phyloP scores from a whole-genome alignment of 1,140 invertebrate genomes.

The Lucilia cuprina region DNA sequence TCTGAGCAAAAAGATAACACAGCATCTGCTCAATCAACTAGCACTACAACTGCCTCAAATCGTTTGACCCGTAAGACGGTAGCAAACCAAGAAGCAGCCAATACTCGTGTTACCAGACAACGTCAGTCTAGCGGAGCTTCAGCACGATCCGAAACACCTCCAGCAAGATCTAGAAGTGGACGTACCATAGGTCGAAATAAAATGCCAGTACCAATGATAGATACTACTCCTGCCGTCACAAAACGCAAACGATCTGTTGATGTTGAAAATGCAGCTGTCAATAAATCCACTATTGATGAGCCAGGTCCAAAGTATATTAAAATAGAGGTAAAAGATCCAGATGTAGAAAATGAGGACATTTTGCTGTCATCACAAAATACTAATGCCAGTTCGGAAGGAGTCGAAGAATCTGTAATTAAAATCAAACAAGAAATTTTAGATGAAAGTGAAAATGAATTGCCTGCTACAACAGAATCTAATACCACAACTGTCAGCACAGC shows the following conservation, averaged over 20 bases:
- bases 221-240: slow-evolving; percentile 30
- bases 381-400: slow-evolving; percentile 34
- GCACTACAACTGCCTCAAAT: slow-evolving; percentile 44
- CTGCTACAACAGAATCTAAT: neutral
- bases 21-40: slow-evolving; percentile 37
- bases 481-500: slow-evolving; percentile 24
- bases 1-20: slow-evolving; percentile 1
- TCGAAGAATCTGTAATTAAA: slow-evolving; percentile 37
- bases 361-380: slow-evolving; percentile 28
- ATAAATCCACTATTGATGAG: slow-evolving; percentile 20
- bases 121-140: slow-evolving; percentile 40
- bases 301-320: slow-evolving; percentile 49
- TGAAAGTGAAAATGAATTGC: slow-evolving; percentile 44
- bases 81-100: slow-evolving; percentile 49
- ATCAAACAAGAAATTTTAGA: slow-evolving; percentile 50
- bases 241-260: slow-evolving; percentile 56
- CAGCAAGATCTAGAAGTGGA: slow-evolving; percentile 36
- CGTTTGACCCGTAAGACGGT: slow-evolving; percentile 56
- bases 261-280: slow-evolving; percentile 29
- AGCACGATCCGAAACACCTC: slow-evolving; percentile 41
- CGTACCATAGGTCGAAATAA: slow-evolving; percentile 36
- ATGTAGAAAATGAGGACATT: slow-evolving; percentile 37
- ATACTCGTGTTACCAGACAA: slow-evolving; percentile 55
- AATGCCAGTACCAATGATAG: slow-evolving; percentile 29
- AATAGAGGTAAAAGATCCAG: slow-evolving; percentile 44